phyloP scores from a whole-genome alignment of 2,113 vertebrate species.

The Phyllostomus discolor region DNA sequence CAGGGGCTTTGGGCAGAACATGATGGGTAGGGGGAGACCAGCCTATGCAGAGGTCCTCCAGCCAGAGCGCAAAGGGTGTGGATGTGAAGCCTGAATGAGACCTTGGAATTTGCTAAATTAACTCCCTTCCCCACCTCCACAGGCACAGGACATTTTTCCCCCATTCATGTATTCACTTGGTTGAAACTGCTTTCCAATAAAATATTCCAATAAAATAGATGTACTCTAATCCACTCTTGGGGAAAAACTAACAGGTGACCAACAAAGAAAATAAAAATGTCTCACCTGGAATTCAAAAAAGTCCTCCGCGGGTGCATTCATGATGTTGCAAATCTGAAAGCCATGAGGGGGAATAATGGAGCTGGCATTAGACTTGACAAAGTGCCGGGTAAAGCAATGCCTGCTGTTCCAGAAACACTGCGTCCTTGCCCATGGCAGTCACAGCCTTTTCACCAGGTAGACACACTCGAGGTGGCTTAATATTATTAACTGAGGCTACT shows the following conservation, averaged over 20 bases:
- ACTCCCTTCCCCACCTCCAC: neutral
- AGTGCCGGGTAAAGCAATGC: fast-evolving
- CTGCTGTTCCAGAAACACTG: neutral
- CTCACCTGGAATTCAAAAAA: slow-evolving; percentile 93
- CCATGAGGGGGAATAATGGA: neutral
- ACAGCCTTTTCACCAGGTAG: neutral
- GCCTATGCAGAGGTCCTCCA: neutral
- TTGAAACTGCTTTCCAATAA: neutral
- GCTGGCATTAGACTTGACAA: neutral
- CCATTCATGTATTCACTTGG: neutral
- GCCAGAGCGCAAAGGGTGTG: neutral
- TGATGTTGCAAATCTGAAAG: slow-evolving; percentile 96
- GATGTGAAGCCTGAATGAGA: neutral
- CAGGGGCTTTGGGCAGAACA: neutral
- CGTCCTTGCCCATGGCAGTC: neutral
- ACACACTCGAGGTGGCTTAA: neutral
- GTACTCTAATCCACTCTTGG: neutral
- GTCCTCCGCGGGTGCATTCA: slow-evolving; percentile 94
- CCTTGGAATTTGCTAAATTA: neutral
- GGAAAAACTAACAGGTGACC: neutral
- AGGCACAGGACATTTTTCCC: neutral
- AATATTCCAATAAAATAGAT: neutral
- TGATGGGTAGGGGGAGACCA: neutral
- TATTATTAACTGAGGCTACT: neutral
- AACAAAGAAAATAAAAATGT: slow-evolving; percentile 16